phyloP scores from a whole-genome alignment of 2,797 vertebrate genomes.

The Platalea minor region DNA sequence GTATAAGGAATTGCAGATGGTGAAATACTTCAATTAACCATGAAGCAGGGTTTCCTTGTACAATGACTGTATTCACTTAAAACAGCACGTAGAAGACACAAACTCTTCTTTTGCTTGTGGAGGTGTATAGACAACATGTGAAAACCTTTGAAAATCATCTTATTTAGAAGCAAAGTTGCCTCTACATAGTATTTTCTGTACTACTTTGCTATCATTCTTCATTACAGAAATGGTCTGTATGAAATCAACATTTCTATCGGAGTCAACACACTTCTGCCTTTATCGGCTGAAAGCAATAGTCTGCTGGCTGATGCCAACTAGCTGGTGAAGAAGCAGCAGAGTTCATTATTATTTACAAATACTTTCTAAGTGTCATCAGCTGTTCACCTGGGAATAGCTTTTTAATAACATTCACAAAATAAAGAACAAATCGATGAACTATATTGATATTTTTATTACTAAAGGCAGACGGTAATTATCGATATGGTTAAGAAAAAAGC shows the following conservation, averaged over 20 bases:
- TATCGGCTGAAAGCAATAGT: not conserved
- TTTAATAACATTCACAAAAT: not conserved
- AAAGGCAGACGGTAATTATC: not conserved
- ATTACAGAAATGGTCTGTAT: not conserved
- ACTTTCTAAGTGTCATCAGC: not conserved
- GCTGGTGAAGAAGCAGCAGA: not conserved
- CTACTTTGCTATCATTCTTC: not conserved
- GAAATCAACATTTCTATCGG: accelerated
- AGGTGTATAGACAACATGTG: not conserved
- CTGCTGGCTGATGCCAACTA: not conserved
- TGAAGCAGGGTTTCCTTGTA: not conserved
- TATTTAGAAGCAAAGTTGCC: not conserved
- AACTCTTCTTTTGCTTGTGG: not conserved
- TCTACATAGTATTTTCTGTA: not conserved
- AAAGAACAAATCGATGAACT: not conserved
- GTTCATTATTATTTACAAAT: not conserved
- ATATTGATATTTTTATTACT: not conserved
- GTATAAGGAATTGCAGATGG: not conserved
- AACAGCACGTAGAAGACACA: not conserved
- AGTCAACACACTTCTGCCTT: not conserved
- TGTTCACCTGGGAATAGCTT: not conserved
- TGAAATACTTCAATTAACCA: slow-evolving; percentile 16
- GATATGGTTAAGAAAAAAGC: not conserved
- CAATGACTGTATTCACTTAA: not conserved
- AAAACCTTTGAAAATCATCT: not conserved